phyloP scores from a whole-genome alignment of 1,140 invertebrate species.

The Drosophila lini region DNA sequence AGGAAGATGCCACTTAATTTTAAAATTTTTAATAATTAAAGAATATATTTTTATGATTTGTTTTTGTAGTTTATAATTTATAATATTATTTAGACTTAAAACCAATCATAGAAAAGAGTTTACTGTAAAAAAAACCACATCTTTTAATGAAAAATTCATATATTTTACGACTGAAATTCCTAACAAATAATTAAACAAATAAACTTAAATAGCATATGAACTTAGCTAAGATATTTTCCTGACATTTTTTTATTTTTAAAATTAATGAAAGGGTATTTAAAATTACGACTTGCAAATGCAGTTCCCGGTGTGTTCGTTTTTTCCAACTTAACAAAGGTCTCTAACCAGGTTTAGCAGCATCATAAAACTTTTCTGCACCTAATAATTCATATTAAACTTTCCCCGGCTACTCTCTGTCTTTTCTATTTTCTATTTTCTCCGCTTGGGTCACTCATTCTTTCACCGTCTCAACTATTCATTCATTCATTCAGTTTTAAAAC shows the following conservation, averaged over 20 bases:
- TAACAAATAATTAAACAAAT: too few species aligned
- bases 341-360: constrained; percentile 33
- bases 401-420: constrained; percentile 17
- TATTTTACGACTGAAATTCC: not conserved
- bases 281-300: not conserved
- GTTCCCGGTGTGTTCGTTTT: not conserved
- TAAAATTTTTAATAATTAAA: not conserved
- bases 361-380: constrained; percentile 78
- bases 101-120: not conserved
- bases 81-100: not conserved
- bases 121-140: too few species aligned
- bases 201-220: not conserved
- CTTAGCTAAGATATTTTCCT: not conserved
- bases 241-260: not conserved
- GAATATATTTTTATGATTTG: not conserved
- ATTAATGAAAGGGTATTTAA: constrained; percentile 12
- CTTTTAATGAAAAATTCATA: not conserved
- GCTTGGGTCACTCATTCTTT: constrained; percentile 39
- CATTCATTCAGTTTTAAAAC: constrained; percentile 63
- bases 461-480: constrained; percentile 34
- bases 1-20: not conserved
- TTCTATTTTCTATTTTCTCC: constrained; percentile 10
- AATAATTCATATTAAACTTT: constrained; percentile 81
- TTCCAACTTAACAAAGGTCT: constrained; percentile 26
- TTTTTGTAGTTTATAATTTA: not conserved